Percentiles rank a stretch among this genome's conserved stretches.
Conservation (phyloP, 2,113 vertebrate genomes). For the Gadus chalcogrammus region DNA sequence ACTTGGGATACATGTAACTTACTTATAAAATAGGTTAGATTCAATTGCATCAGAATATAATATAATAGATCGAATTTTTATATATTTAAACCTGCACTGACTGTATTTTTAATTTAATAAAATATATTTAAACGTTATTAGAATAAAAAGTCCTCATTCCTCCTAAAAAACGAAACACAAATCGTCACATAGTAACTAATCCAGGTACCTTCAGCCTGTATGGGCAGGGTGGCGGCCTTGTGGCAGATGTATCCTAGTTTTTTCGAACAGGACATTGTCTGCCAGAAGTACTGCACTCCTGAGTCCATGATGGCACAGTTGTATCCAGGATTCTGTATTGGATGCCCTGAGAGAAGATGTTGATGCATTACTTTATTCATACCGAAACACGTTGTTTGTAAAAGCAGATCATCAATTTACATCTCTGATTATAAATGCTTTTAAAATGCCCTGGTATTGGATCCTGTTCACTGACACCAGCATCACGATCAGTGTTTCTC, state of each 20-base stretch:
- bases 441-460: too few species aligned
- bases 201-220: slow-evolving; percentile 47
- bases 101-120: neutral
- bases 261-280: slow-evolving; percentile 78
- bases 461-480: too few species aligned
- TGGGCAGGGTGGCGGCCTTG: slow-evolving; percentile 60
- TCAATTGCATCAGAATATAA: too few species aligned
- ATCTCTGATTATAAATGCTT: too few species aligned
- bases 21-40: too few species aligned
- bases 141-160: neutral
- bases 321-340: slow-evolving; percentile 79
- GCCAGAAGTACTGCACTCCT: slow-evolving; percentile 78
- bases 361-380: neutral
- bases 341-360: slow-evolving; percentile 74
- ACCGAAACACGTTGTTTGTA: too few species aligned
- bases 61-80: too few species aligned
- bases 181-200: too few species aligned
- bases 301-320: slow-evolving; percentile 81
- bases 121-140: neutral
- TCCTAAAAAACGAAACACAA: slow-evolving; percentile 1
- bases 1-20: too few species aligned
- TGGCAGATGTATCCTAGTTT: slow-evolving; percentile 89
- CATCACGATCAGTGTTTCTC: too few species aligned
- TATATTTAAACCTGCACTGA: too few species aligned
- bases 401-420: too few species aligned